A percentile compares a stretch with the other conserved stretches of the same genome.
Evolutionary conservation across 2,888 invertebrate species (phyloP).

Genomic region (Drosophila sordidula): DNA sequence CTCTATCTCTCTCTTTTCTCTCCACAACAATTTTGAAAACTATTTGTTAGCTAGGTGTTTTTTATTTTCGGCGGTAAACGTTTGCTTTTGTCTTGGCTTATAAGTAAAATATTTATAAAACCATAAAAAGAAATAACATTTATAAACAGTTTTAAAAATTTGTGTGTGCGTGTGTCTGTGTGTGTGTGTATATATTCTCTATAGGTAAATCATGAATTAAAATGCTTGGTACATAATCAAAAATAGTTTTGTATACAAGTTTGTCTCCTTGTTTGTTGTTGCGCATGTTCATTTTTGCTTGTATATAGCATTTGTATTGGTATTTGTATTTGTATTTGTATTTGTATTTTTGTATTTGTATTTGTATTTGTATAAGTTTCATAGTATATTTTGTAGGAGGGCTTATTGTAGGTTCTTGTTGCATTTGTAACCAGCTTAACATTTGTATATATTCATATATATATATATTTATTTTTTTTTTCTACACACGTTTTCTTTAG

Average conservation of each 20-base stretch:
- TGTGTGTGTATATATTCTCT: constrained; percentile 28
- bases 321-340: constrained; percentile 39
- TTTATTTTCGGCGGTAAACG: constrained; percentile 53
- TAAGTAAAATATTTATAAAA: constrained; percentile 30
- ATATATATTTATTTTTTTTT: constrained; percentile 5
- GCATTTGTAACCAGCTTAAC: constrained; percentile 29
- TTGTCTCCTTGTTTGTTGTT: constrained; percentile 20
- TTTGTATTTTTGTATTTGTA: constrained; percentile 35
- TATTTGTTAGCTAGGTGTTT: constrained; percentile 36
- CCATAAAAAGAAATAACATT: constrained; percentile 24
- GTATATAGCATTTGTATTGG: constrained; percentile 55
- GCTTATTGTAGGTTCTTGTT: constrained; percentile 66
- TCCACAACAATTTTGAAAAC: too few relatives aligned
- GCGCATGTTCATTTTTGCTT: constrained; percentile 41
- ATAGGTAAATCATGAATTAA: constrained; percentile 39
- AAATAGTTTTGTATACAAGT: constrained; percentile 55
- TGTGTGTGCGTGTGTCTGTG: constrained; percentile 13
- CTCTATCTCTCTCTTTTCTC: neutral
- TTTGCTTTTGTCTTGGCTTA: constrained; percentile 53
- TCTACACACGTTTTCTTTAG: constrained; percentile 11
- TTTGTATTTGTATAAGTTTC: constrained; percentile 38
- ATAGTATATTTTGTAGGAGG: constrained; percentile 62
- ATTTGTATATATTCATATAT: constrained; percentile 9
- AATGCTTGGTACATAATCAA: constrained; percentile 52
- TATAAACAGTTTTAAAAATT: constrained; percentile 6